A percentile compares a stretch with the other conserved stretches of the same genome.
Conservation (phyloP, 1,140 invertebrate species). For the Ptiloglossa arizonensis region DNA sequence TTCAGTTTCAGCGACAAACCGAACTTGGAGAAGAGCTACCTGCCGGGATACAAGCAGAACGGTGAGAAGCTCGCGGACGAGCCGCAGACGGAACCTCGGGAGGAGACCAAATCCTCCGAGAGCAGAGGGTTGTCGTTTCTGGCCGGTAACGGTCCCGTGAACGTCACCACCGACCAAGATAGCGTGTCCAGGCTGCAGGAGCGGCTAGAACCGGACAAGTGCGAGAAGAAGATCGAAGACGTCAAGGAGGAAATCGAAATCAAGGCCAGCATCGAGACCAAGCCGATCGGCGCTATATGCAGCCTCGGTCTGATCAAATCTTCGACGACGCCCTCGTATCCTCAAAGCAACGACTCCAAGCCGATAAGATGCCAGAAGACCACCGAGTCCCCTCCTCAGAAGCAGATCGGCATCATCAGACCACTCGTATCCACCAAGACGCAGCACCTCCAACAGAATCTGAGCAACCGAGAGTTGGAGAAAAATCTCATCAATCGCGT, state of each 20-base stretch:
- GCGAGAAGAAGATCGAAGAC: slow-evolving; percentile 42
- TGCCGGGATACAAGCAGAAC: slow-evolving; percentile 80
- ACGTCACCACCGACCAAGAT: slow-evolving; percentile 14
- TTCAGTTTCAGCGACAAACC: slow-evolving; percentile 83
- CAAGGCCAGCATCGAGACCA: slow-evolving; percentile 59
- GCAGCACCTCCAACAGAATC: slow-evolving; percentile 76
- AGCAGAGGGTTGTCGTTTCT: slow-evolving; percentile 34
- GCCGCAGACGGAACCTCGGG: not conserved
- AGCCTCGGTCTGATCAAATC: slow-evolving; percentile 72
- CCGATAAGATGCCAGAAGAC: slow-evolving; percentile 73
- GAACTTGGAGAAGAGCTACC: slow-evolving; percentile 74
- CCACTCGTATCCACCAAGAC: slow-evolving; percentile 83
- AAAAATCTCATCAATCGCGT: slow-evolving; percentile 88
- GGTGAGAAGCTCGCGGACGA: slow-evolving; percentile 66
- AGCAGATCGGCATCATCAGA: slow-evolving; percentile 84
- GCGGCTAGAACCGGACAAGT: slow-evolving; percentile 48
- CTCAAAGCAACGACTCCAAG: slow-evolving; percentile 74
- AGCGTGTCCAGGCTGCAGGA: slow-evolving; percentile 47
- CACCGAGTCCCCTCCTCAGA: slow-evolving; percentile 75
- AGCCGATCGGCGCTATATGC: slow-evolving; percentile 72
- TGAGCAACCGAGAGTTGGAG: slow-evolving; percentile 86
- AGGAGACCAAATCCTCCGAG: slow-evolving; percentile 28
- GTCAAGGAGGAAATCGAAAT: slow-evolving; percentile 31
- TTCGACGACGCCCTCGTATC: slow-evolving; percentile 62
- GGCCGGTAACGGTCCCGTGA: slow-evolving; percentile 7